Conservation (phyloP, 2,888 invertebrate species). For the Agapostemon virescens region DNA sequence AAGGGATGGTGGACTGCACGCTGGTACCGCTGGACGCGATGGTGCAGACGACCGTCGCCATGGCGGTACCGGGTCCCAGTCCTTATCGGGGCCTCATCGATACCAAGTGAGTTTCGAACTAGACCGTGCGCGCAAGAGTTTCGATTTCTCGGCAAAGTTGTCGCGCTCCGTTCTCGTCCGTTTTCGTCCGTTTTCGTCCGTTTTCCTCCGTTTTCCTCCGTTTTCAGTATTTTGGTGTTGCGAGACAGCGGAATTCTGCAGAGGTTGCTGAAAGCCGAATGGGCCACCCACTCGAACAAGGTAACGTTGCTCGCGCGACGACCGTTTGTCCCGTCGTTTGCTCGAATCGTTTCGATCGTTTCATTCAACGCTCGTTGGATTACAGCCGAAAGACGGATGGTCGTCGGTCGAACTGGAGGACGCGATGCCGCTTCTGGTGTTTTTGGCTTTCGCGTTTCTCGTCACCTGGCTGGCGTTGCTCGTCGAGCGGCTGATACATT, state of each 20-base stretch:
- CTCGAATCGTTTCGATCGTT: background rate
- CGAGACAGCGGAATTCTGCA: slow-evolving; percentile 77
- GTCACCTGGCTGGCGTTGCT: slow-evolving; percentile 60
- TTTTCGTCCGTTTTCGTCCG: background rate
- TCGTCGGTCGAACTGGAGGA: slow-evolving; percentile 73
- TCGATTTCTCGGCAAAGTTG: too few relatives aligned
- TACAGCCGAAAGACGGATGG: slow-evolving; percentile 64
- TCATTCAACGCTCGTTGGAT: background rate
- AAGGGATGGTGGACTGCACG: slow-evolving; percentile 70
- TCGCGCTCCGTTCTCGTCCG: too few relatives aligned
- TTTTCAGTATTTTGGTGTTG: slow-evolving; percentile 73
- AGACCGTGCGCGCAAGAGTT: background rate
- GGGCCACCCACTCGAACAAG: slow-evolving; percentile 33
- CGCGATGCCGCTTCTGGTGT: slow-evolving; percentile 70
- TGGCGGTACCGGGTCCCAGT: slow-evolving; percentile 72
- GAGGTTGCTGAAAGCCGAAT: slow-evolving; percentile 67
- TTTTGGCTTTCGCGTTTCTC: slow-evolving; percentile 65
- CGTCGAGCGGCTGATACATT: slow-evolving; percentile 57
- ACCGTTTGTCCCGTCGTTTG: too few relatives aligned
- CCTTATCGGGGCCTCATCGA: slow-evolving; percentile 77
- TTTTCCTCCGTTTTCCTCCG: background rate
- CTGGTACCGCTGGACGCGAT: slow-evolving; percentile 75
- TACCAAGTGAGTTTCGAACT: slow-evolving; percentile 74
- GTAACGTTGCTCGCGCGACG: too few relatives aligned
- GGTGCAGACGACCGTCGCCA: slow-evolving; percentile 75